Conservation (phyloP, 2,113 vertebrate species). For the Lipotes vexillifer region DNA sequence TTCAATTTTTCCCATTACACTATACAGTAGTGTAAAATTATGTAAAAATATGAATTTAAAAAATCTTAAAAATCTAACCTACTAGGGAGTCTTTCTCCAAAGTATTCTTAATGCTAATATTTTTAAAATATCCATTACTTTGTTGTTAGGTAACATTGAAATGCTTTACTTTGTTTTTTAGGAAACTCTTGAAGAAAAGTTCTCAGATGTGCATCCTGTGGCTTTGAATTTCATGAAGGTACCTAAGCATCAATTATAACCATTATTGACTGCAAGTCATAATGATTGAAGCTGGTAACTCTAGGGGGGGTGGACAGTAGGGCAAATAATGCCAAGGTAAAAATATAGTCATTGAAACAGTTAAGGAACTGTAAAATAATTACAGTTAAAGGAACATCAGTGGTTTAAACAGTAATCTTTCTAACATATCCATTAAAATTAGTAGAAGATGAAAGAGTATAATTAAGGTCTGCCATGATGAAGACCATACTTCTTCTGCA, state of each 20-base stretch:
- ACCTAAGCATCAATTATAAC: constrained; percentile 10
- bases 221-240: constrained; percentile 90
- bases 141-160: not conserved
- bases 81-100: not conserved
- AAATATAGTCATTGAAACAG: not conserved
- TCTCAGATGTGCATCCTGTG: constrained; percentile 80
- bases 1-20: not conserved
- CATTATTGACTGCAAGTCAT: not conserved
- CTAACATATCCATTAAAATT: not conserved
- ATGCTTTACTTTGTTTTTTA: constrained; percentile 61
- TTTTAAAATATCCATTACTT: not conserved
- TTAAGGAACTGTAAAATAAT: constrained; percentile 22
- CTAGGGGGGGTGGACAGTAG: not conserved
- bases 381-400: not conserved
- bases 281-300: not conserved
- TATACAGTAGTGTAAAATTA: not conserved
- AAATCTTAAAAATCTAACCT: not conserved
- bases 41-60: not conserved
- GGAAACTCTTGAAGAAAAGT: constrained; percentile 89
- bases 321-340: not conserved
- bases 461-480: not conserved
- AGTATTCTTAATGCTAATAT: not conserved
- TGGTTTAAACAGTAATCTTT: not conserved
- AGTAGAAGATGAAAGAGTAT: not conserved
- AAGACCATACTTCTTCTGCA: not conserved